A percentile compares a stretch with the other conserved stretches of the same genome.
Conservation (phyloP, 2,113 vertebrate species). For the Sphyrna mokarran region DNA sequence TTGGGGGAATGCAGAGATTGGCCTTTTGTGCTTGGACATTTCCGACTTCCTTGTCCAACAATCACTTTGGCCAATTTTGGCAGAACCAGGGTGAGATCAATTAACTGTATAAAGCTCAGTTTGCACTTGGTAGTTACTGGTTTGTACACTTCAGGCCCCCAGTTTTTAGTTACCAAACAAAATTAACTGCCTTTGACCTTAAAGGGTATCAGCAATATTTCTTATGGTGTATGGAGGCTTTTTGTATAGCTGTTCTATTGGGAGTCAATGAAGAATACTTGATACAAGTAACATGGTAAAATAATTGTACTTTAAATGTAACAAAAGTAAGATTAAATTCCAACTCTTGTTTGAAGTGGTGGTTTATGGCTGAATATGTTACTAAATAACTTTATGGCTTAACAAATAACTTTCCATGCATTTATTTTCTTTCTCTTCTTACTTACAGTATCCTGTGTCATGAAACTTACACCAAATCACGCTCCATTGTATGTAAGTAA, state of each 20-base stretch:
- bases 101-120: neutral
- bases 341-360: neutral
- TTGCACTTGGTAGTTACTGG: neutral
- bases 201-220: neutral
- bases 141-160: neutral
- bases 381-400: conserved; percentile 24
- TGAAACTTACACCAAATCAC: conserved; percentile 98
- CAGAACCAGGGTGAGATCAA: neutral
- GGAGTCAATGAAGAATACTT: neutral
- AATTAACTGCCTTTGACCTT: neutral
- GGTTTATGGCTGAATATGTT: conserved; percentile 9
- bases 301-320: neutral
- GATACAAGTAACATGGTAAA: too few relatives aligned
- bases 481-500: conserved; percentile 95
- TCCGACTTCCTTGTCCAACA: neutral
- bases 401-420: neutral
- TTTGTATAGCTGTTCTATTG: neutral
- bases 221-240: neutral
- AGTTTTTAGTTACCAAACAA: too few relatives aligned
- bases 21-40: neutral
- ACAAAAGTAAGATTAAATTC: neutral
- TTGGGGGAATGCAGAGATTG: neutral
- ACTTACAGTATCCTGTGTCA: conserved; percentile 84
- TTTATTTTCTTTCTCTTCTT: conserved; percentile 45
- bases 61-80: neutral